Conservation (phyloP, 2,888 invertebrate genomes). For the Hydroisotoma schaefferi region DNA sequence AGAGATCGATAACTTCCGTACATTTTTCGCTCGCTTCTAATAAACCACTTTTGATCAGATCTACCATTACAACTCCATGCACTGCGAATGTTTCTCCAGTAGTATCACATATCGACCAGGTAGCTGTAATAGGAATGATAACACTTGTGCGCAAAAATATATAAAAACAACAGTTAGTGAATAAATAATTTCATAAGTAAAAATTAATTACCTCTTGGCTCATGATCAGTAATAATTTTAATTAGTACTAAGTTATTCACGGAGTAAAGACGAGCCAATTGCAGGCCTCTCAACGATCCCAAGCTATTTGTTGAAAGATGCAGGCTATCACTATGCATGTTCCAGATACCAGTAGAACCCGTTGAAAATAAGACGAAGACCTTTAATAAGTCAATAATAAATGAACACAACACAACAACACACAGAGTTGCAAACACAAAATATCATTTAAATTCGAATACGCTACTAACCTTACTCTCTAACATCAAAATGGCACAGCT, state of each 20-base stretch:
- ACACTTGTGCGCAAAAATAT: neutral
- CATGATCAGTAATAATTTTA: constrained; percentile 16
- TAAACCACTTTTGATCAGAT: constrained; percentile 19
- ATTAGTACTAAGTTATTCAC: constrained; percentile 32
- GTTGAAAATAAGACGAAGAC: constrained; percentile 38
- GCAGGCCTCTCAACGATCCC: constrained; percentile 19
- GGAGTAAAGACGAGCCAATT: constrained; percentile 26
- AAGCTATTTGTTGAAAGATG: constrained; percentile 26
- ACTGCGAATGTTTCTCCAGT: constrained; percentile 13
- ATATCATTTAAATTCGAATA: neutral
- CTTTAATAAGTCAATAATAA: constrained; percentile 9
- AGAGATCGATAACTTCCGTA: constrained; percentile 31
- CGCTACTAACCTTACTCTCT: constrained; percentile 28
- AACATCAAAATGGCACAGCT: constrained; percentile 32
- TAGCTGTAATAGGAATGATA: constrained; percentile 10
- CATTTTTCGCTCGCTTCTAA: constrained; percentile 19
- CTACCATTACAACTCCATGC: constrained; percentile 17
- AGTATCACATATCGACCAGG: constrained; percentile 32
- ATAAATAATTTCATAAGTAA: neutral
- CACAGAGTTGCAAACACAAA: neutral
- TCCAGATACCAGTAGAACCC: constrained; percentile 39
- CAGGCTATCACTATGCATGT: constrained; percentile 25
- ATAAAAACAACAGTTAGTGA: too few species aligned
- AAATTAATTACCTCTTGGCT: constrained; percentile 4
- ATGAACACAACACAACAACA: neutral